Conservation (phyloP, 2,797 vertebrate genomes). For the Poecilia velifera region DNA sequence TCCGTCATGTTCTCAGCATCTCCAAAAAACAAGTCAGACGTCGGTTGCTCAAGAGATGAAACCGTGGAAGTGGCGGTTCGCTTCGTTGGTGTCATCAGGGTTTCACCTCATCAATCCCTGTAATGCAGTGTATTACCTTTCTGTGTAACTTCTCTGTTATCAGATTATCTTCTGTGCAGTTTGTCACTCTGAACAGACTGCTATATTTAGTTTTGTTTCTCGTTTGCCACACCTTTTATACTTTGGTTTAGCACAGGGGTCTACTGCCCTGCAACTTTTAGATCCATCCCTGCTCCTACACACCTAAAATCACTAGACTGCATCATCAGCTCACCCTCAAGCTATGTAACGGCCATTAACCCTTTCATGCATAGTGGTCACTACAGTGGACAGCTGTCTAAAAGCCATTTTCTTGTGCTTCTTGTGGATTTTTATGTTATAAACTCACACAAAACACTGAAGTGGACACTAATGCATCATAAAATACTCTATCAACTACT, state of each 20-base stretch:
- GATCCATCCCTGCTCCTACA: neutral
- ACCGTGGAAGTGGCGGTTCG: slow-evolving; percentile 3
- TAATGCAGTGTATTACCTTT: slow-evolving; percentile 75
- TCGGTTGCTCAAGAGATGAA: slow-evolving; percentile 8
- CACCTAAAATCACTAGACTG: neutral
- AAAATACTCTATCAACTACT: too few species aligned
- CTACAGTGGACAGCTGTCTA: too few species aligned
- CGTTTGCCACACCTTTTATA: slow-evolving; percentile 33
- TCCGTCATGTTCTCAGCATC: slow-evolving; percentile 19
- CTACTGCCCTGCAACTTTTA: neutral
- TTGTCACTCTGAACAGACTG: slow-evolving; percentile 48
- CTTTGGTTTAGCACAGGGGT: neutral
- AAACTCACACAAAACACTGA: too few species aligned
- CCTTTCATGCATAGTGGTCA: too few species aligned
- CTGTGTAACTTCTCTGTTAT: slow-evolving; percentile 65
- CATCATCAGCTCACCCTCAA: neutral
- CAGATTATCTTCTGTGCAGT: slow-evolving; percentile 56
- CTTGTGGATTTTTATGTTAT: too few species aligned
- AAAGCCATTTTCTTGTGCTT: too few species aligned
- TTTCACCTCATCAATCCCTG: slow-evolving; percentile 60
- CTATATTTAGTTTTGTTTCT: slow-evolving; percentile 38
- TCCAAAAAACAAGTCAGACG: slow-evolving; percentile 15
- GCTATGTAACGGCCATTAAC: neutral
- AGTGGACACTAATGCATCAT: too few species aligned
- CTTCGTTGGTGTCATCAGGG: slow-evolving; percentile 40